Evolutionary conservation across 2,113 vertebrate species (phyloP).

Genomic region (Australoheros scitulus): DNA sequence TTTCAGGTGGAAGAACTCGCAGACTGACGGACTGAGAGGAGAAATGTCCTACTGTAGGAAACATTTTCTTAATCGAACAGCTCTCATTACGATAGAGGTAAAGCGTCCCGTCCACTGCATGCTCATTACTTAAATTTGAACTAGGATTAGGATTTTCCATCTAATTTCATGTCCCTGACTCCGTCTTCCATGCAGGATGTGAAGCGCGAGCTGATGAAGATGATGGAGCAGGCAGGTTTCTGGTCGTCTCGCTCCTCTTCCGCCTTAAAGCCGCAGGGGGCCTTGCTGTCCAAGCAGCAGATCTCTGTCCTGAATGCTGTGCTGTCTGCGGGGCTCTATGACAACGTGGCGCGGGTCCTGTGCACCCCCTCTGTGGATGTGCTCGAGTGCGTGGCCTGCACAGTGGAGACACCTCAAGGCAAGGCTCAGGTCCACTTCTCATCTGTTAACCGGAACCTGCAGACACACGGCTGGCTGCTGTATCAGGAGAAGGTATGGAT

Average conservation of each 20-base stretch:
- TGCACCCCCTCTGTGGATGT: slow-evolving; percentile 88
- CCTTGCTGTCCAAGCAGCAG: slow-evolving; percentile 80
- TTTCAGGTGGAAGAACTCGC: slow-evolving; percentile 88
- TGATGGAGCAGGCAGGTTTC: slow-evolving; percentile 93
- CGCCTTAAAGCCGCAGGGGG: slow-evolving; percentile 6
- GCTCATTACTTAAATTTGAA: neutral
- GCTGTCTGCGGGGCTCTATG: slow-evolving; percentile 92
- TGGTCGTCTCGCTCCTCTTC: slow-evolving; percentile 54
- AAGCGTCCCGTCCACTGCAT: neutral
- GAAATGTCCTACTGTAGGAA: slow-evolving; percentile 90
- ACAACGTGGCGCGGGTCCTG: slow-evolving; percentile 89
- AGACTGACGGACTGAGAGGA: slow-evolving; percentile 82
- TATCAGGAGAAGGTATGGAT: slow-evolving; percentile 93
- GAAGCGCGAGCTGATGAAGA: slow-evolving; percentile 88
- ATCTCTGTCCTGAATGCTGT: slow-evolving; percentile 89
- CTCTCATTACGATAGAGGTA: slow-evolving; percentile 94
- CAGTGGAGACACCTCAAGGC: slow-evolving; percentile 92
- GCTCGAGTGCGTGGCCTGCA: slow-evolving; percentile 87
- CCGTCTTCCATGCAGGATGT: slow-evolving; percentile 81
- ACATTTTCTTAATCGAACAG: slow-evolving; percentile 91
- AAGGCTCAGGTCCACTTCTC: slow-evolving; percentile 94
- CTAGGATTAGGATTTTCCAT: neutral
- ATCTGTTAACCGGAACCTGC: slow-evolving; percentile 92
- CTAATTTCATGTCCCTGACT: neutral
- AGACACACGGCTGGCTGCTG: slow-evolving; percentile 92